phyloP scores from a whole-genome alignment of 1,140 invertebrate genomes.

The Bombus huntii region DNA sequence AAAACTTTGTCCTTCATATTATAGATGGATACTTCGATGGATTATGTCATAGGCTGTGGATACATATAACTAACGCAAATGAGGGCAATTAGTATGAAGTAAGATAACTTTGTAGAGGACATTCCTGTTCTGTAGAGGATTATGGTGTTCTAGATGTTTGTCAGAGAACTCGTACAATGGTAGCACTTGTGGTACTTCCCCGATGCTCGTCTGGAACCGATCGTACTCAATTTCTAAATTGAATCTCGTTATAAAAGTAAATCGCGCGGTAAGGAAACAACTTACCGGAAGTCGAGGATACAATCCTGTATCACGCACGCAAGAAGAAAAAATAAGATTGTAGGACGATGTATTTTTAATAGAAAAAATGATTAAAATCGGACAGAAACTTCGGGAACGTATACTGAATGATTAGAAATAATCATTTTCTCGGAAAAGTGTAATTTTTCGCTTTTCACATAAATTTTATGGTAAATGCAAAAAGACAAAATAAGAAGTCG shows the following conservation, averaged over 20 bases:
- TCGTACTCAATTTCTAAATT: slow-evolving; percentile 48
- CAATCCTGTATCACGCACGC: not conserved
- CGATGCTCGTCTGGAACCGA: slow-evolving; percentile 29
- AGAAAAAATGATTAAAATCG: not conserved
- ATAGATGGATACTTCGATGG: not conserved
- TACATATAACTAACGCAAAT: not conserved
- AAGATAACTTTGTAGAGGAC: slow-evolving; percentile 6
- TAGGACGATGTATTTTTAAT: not conserved
- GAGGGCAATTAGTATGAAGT: slow-evolving; percentile 5
- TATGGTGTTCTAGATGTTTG: slow-evolving; percentile 41
- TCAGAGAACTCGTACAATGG: slow-evolving; percentile 66
- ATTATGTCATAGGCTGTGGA: not conserved
- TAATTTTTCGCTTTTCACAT: not conserved
- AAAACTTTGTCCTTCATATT: not conserved
- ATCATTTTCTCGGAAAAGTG: not conserved
- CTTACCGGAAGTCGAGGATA: slow-evolving; percentile 11
- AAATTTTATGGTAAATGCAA: too few relatives aligned
- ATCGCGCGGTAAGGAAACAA: slow-evolving; percentile 20
- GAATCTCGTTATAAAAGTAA: slow-evolving; percentile 58
- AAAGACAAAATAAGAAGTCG: not conserved
- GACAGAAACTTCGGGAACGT: not conserved
- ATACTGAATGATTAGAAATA: not conserved
- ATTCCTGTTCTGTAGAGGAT: slow-evolving; percentile 37
- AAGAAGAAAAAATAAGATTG: not conserved
- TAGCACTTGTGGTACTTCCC: slow-evolving; percentile 68